A percentile compares a stretch with the other conserved stretches of the same genome.
phyloP scores from a whole-genome alignment of 2,888 invertebrate genomes.

The Geotrupes spiniger region DNA sequence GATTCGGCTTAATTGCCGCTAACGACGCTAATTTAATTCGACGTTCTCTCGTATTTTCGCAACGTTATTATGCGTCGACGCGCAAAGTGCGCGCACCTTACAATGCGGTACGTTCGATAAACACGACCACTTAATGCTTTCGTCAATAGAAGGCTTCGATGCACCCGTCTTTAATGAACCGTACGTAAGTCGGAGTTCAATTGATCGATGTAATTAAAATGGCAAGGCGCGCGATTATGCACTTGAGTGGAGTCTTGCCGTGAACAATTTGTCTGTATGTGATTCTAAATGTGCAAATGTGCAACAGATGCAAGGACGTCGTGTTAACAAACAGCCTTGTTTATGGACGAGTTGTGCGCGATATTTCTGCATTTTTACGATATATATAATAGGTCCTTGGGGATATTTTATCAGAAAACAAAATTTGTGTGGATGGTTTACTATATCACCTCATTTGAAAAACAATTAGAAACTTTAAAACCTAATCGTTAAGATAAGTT shows the following conservation, averaged over 20 bases:
- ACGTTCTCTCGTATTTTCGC: too few species aligned
- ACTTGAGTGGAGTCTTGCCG: conserved; percentile 30
- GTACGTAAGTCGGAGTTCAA: conserved; percentile 33
- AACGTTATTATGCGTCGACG: too few species aligned
- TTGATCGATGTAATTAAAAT: conserved; percentile 38
- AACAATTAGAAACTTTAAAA: too few species aligned
- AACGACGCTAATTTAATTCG: too few species aligned
- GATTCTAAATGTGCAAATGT: conserved; percentile 29
- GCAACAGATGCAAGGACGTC: conserved; percentile 27
- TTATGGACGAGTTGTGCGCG: conserved; percentile 18
- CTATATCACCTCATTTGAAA: too few species aligned
- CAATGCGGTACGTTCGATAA: neutral
- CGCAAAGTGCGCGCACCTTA: neutral
- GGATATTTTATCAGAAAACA: too few species aligned
- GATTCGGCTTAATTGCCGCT: too few species aligned
- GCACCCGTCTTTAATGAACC: conserved; percentile 28
- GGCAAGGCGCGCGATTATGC: conserved; percentile 34
- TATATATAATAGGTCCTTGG: too few species aligned
- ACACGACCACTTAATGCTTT: conserved; percentile 10
- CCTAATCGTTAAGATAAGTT: too few species aligned
- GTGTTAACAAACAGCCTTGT: conserved; percentile 27
- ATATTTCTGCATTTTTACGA: too few species aligned
- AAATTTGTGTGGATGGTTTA: too few species aligned
- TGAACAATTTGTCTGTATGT: conserved; percentile 35
- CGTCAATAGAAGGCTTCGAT: conserved; percentile 5